Conservation (phyloP, 2,888 invertebrate species). For the Alloscopus bannaensis region DNA sequence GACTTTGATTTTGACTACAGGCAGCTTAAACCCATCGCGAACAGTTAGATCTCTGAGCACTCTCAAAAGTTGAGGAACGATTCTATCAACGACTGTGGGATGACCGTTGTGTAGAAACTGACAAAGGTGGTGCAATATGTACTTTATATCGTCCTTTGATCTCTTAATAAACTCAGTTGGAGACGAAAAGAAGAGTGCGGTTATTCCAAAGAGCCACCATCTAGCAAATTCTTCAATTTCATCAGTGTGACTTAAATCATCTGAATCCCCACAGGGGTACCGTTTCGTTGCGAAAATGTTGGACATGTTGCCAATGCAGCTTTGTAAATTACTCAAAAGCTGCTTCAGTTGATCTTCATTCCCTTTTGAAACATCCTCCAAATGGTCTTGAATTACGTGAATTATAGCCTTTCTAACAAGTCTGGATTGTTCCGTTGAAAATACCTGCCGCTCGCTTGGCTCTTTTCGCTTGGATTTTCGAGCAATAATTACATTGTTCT, state of each 20-base stretch:
- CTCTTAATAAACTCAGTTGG: neutral
- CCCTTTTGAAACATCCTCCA: neutral
- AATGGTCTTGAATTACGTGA: neutral
- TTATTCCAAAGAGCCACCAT: slow-evolving; percentile 26
- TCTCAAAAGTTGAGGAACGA: neutral
- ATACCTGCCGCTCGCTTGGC: neutral
- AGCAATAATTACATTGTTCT: too few species aligned
- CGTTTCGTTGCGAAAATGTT: slow-evolving; percentile 20
- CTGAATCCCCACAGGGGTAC: slow-evolving; percentile 8
- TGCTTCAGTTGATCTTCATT: neutral
- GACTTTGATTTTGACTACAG: neutral
- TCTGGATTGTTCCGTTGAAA: neutral
- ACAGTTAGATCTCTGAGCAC: neutral
- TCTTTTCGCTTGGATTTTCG: neutral
- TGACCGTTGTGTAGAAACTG: slow-evolving; percentile 28
- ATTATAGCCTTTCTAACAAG: slow-evolving; percentile 9
- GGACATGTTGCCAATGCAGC: neutral
- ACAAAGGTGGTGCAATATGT: neutral
- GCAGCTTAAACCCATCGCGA: neutral
- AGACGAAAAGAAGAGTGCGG: neutral
- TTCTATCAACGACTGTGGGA: slow-evolving; percentile 18
- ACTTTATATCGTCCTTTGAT: neutral
- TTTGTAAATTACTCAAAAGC: neutral
- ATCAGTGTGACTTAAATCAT: slow-evolving; percentile 9
- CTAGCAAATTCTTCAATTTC: slow-evolving; percentile 31